Evolutionary conservation across 2,113 vertebrate species (phyloP).

Genomic region (Dromaius novaehollandiae): DNA sequence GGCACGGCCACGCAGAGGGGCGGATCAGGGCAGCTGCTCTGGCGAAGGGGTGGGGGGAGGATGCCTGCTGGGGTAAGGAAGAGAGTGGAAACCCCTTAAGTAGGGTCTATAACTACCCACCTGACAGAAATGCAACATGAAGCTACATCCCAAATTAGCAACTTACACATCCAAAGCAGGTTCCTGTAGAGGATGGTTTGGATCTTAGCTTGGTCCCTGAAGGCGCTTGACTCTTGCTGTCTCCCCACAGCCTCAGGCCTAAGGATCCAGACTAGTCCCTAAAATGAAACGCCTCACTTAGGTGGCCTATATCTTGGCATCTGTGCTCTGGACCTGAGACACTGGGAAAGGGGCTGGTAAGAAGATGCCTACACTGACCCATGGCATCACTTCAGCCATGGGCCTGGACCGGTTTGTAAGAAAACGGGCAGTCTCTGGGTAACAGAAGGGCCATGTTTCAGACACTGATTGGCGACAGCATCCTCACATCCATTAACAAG

Average conservation of each 20-base stretch:
- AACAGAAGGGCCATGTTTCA: not conserved
- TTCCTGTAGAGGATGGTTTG: not conserved
- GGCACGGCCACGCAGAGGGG: fast-evolving
- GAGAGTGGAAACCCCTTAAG: not conserved
- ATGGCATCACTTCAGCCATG: not conserved
- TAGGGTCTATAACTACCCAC: not conserved
- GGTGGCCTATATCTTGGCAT: not conserved
- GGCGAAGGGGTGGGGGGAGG: not conserved
- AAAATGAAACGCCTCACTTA: too few species aligned
- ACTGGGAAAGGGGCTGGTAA: not conserved
- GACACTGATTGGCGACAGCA: not conserved
- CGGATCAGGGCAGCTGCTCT: too few species aligned
- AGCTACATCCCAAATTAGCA: not conserved
- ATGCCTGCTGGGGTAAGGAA: too few species aligned
- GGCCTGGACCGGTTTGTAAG: not conserved
- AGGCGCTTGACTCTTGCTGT: not conserved
- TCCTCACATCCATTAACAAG: not conserved
- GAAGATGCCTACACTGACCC: not conserved
- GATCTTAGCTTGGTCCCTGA: not conserved
- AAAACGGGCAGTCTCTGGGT: not conserved
- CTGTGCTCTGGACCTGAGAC: not conserved
- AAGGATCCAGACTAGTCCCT: not conserved
- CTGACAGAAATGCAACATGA: not conserved
- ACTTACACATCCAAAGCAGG: too few species aligned
- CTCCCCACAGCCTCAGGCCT: not conserved